A percentile compares a stretch with the other conserved stretches of the same genome.
These are phyloP conservation scores for Reticulitermes lucifugus DNA, from an alignment of 2,888 invertebrate genomes.

Conservation along the genomic window DNA sequence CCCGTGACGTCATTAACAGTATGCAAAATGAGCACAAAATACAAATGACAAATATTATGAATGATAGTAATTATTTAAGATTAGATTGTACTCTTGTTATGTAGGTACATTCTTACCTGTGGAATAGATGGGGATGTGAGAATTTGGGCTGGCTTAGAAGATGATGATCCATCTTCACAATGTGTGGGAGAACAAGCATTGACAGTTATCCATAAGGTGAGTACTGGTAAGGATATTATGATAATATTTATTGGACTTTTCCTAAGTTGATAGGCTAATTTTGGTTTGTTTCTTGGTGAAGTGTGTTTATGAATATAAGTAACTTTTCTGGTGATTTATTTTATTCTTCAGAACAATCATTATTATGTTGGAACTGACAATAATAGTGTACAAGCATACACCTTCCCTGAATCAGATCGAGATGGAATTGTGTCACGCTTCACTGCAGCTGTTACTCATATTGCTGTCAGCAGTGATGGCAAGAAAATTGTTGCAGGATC, in stretches of 20 bases:
- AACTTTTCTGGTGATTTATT: not conserved
- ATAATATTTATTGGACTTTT: no score
- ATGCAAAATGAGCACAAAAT: not conserved
- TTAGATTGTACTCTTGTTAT: not conserved
- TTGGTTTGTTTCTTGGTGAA: not conserved
- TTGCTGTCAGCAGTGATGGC: constrained; percentile 75
- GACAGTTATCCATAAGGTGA: constrained; percentile 78
- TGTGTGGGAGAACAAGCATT: constrained; percentile 87
- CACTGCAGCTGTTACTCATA: constrained; percentile 87
- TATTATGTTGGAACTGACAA: constrained; percentile 88
- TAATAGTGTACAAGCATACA: constrained; percentile 86
- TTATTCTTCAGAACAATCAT: constrained; percentile 63
- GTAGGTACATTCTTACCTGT: constrained; percentile 83
- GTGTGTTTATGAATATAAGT: not conserved
- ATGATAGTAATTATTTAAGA: not conserved
- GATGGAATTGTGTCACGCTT: constrained; percentile 90
- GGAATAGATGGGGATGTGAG: constrained; percentile 94
- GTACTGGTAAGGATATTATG: no score
- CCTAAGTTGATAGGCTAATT: no score
- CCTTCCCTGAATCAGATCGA: constrained; percentile 82
- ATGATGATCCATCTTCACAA: constrained; percentile 87
- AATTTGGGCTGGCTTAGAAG: constrained; percentile 87
- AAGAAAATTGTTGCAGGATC: constrained; percentile 75
- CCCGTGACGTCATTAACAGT: not conserved
- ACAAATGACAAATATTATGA: not conserved